These are phyloP conservation scores for Scatophagus argus DNA, from an alignment of 2,113 vertebrate genomes.

Conservation along the genomic window DNA sequence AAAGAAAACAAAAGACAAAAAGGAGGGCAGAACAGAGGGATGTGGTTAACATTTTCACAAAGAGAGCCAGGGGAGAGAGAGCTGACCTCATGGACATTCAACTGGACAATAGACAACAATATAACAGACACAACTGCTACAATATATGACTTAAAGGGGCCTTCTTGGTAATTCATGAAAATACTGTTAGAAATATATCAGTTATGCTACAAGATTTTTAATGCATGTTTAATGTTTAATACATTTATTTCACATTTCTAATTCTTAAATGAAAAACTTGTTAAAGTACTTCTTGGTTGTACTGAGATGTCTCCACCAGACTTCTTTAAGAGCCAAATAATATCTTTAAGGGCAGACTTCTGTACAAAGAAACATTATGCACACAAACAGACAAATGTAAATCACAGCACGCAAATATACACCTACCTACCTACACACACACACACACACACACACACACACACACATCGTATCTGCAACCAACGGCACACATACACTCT, in stretches of 20 bases:
- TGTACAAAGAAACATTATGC: constrained; percentile 20
- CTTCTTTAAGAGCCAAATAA: constrained; percentile 3
- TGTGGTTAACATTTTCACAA: constrained; percentile 92
- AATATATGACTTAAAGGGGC: not conserved
- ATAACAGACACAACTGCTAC: constrained; percentile 28
- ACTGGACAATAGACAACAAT: constrained; percentile 38
- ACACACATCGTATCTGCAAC: too few relatives aligned
- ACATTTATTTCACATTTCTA: not conserved
- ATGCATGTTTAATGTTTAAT: too few relatives aligned
- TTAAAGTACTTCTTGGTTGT: not conserved
- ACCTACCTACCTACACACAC: not conserved
- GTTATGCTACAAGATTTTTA: not conserved
- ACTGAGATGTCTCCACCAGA: constrained; percentile 17
- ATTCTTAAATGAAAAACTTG: not conserved
- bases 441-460: constrained; percentile 23
- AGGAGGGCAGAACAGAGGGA: constrained; percentile 93
- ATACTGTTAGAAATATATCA: constrained; percentile 1
- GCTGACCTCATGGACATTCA: constrained; percentile 45
- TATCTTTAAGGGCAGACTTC: constrained; percentile 39
- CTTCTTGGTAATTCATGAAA: not conserved
- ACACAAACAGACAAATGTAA: constrained; percentile 32
- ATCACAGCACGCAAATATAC: constrained; percentile 26
- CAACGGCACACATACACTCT: constrained; percentile 22
- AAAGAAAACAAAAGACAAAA: constrained; percentile 72
- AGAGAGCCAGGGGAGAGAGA: constrained; percentile 60